Conservation (phyloP, 2,888 invertebrate species). For the Gnatocerus cornutus region DNA sequence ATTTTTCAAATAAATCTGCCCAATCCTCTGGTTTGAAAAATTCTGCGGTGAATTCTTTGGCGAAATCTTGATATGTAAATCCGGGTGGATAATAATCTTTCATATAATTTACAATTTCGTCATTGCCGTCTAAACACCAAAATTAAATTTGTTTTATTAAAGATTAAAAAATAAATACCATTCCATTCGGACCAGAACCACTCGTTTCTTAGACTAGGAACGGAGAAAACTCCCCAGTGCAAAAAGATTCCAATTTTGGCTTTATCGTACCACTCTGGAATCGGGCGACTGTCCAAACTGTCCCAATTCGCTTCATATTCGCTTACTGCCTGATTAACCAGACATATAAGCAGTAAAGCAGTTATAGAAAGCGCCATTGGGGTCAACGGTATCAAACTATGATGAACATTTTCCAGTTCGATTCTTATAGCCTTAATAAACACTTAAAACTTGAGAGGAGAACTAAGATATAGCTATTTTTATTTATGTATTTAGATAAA, state of each 20-base stretch:
- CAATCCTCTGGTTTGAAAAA: constrained; percentile 87
- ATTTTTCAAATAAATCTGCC: constrained; percentile 83
- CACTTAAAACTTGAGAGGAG: no score
- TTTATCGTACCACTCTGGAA: constrained; percentile 92
- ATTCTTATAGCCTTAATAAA: neutral
- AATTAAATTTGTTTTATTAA: neutral
- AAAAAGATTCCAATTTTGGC: constrained; percentile 94
- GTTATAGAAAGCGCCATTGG: neutral
- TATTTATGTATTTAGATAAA: neutral
- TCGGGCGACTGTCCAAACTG: constrained; percentile 86
- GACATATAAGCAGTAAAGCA: neutral
- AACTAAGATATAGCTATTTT: neutral
- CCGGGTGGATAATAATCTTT: constrained; percentile 82
- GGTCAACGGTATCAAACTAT: no score
- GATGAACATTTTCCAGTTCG: no score
- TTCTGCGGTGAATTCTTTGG: constrained; percentile 88
- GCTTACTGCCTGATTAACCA: neutral
- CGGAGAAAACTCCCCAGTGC: constrained; percentile 95
- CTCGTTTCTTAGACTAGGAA: constrained; percentile 89
- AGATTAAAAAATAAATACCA: constrained; percentile 71
- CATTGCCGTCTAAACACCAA: constrained; percentile 11
- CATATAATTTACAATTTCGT: constrained; percentile 46
- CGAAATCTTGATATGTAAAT: constrained; percentile 93
- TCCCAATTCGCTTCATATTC: constrained; percentile 85
- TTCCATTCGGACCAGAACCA: constrained; percentile 95